A percentile compares a stretch with the other conserved stretches of the same genome.
Evolutionary conservation across 2,797 vertebrate genomes (phyloP).

Genomic region (Iguana delicatissima): DNA sequence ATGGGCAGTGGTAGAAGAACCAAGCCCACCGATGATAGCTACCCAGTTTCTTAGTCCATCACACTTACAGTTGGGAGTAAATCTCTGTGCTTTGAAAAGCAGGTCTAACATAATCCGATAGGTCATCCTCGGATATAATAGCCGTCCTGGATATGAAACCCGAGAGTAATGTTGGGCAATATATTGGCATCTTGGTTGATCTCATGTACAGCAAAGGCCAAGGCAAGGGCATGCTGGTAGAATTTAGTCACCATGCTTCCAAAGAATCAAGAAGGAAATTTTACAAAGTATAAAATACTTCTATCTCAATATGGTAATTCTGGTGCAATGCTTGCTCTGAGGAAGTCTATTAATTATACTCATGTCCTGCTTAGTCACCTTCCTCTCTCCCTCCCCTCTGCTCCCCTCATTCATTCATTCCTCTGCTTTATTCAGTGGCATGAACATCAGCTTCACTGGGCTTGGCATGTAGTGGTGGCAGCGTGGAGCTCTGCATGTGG

Average conservation of each 20-base stretch:
- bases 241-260: background rate
- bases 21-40: background rate
- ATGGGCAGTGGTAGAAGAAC: background rate
- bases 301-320: too few species aligned
- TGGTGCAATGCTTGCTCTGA: too few species aligned
- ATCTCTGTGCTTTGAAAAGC: background rate
- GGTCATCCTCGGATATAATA: background rate
- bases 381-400: too few species aligned
- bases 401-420: too few species aligned
- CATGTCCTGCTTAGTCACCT: too few species aligned
- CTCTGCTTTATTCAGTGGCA: too few species aligned
- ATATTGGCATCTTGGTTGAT: background rate
- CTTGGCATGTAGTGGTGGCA: too few species aligned
- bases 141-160: background rate
- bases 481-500: too few species aligned
- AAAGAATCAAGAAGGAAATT: background rate
- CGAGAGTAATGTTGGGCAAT: background rate
- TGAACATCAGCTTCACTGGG: too few species aligned
- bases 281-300: background rate
- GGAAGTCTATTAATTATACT: too few species aligned
- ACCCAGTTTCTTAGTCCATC: background rate
- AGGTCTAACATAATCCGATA: background rate
- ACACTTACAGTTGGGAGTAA: background rate
- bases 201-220: background rate
- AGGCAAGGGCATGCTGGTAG: background rate